A percentile compares a stretch with the other conserved stretches of the same genome.
phyloP scores from a whole-genome alignment of 2,888 invertebrate genomes.

The Saturnia japonica region DNA sequence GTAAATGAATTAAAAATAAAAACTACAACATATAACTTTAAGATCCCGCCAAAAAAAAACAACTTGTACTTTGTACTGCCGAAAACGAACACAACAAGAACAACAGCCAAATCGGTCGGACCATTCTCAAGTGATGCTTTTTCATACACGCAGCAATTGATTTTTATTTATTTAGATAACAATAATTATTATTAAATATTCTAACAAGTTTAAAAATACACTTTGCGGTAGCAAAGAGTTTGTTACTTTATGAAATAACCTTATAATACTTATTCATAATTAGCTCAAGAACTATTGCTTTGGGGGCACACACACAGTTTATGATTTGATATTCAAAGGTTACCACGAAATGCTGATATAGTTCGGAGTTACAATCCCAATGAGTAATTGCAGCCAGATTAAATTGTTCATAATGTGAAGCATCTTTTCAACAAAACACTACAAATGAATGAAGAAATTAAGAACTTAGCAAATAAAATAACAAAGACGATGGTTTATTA shows the following conservation, averaged over 20 bases:
- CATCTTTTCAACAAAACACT: neutral
- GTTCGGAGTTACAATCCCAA: neutral
- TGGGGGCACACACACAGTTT: neutral
- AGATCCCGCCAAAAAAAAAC: too few relatives aligned
- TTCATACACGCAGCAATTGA: too few relatives aligned
- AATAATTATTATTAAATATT: neutral
- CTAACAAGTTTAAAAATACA: neutral
- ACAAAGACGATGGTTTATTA: too few relatives aligned
- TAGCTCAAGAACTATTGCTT: neutral
- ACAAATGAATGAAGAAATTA: too few relatives aligned
- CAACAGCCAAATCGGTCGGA: too few relatives aligned
- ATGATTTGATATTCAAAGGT: constrained; percentile 3
- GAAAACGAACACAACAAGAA: too few relatives aligned
- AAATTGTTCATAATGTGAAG: neutral
- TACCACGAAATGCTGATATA: neutral
- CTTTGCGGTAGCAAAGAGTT: neutral
- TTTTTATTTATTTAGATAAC: neutral
- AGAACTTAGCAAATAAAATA: too few relatives aligned
- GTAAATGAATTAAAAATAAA: too few relatives aligned
- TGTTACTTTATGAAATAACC: neutral
- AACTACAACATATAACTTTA: too few relatives aligned
- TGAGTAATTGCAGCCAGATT: neutral
- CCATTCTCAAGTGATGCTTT: too few relatives aligned
- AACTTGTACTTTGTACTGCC: too few relatives aligned
- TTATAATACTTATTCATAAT: neutral